Percentiles rank a stretch among this genome's conserved stretches.
Evolutionary conservation across 2,797 vertebrate species (phyloP).

Genomic region (Aeoliscus strigatus): DNA sequence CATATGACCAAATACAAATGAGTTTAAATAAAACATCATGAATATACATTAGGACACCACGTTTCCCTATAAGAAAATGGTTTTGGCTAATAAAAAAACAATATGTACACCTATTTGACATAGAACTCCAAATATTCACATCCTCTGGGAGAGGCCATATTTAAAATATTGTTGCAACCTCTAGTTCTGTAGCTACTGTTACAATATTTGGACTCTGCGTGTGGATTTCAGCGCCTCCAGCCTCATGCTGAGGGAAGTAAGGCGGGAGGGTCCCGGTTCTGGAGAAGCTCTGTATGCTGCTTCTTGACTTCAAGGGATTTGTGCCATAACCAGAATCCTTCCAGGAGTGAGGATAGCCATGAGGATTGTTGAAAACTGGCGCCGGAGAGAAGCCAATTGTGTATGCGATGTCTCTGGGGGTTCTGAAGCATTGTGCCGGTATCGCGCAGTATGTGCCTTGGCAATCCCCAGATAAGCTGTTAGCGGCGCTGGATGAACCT

Average conservation of each 20-base stretch:
- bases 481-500: slow-evolving; percentile 51
- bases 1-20: no score
- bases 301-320: slow-evolving; percentile 48
- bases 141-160: neutral
- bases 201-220: slow-evolving; percentile 44
- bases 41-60: no score
- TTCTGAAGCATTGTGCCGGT: slow-evolving; percentile 52
- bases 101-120: slow-evolving; percentile 32
- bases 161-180: slow-evolving; percentile 77
- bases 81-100: slow-evolving; percentile 7
- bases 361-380: slow-evolving; percentile 59
- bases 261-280: slow-evolving; percentile 60
- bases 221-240: slow-evolving; percentile 42
- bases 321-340: slow-evolving; percentile 61
- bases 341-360: slow-evolving; percentile 46
- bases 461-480: slow-evolving; percentile 47
- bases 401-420: slow-evolving; percentile 59
- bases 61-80: no score
- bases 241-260: slow-evolving; percentile 29
- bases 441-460: slow-evolving; percentile 52
- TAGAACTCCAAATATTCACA: slow-evolving; percentile 44
- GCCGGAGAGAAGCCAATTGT: slow-evolving; percentile 58
- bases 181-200: slow-evolving; percentile 55
- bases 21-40: slow-evolving; percentile 15
- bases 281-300: slow-evolving; percentile 62